A percentile compares a stretch with the other conserved stretches of the same genome.
phyloP scores from a whole-genome alignment of 2,797 vertebrate genomes.

The Otus scops region DNA sequence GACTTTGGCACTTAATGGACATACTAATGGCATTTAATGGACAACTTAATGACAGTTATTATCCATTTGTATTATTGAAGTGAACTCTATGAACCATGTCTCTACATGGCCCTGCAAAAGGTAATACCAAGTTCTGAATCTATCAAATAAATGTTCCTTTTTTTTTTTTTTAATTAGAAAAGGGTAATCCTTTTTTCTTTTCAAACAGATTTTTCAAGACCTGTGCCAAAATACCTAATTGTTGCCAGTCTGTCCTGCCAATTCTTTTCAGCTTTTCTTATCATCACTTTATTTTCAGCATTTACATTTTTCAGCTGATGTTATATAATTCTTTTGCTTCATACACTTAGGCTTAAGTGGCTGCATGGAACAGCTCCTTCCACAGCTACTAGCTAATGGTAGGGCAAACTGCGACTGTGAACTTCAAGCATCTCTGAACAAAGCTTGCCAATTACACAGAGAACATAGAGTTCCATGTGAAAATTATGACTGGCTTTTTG shows the following conservation, averaged over 20 bases:
- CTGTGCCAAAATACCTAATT: slow-evolving; percentile 10
- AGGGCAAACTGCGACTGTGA: not conserved
- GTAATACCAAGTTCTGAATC: not conserved
- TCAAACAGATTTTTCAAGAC: not conserved
- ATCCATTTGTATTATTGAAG: slow-evolving; percentile 10
- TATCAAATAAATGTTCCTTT: not conserved
- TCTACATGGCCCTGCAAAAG: not conserved
- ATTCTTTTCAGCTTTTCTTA: not conserved
- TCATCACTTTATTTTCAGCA: slow-evolving; percentile 27
- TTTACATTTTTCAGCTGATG: slow-evolving; percentile 34
- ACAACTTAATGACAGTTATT: slow-evolving; percentile 31
- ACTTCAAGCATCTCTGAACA: slow-evolving; percentile 14
- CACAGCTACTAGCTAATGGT: slow-evolving; percentile 9
- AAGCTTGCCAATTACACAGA: slow-evolving; percentile 48
- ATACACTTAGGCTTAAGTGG: not conserved
- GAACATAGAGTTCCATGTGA: slow-evolving; percentile 53
- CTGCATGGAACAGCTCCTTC: slow-evolving; percentile 8
- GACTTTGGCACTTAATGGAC: not conserved
- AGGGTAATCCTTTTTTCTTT: not conserved
- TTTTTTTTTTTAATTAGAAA: not conserved
- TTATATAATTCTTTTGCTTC: slow-evolving; percentile 7
- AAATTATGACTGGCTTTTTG: slow-evolving; percentile 43
- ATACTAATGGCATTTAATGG: slow-evolving; percentile 33
- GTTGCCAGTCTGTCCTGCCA: not conserved
- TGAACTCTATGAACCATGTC: not conserved